Evolutionary conservation across 2,797 vertebrate species (phyloP), one percentile per base, ranked within the genome.

Genomic region (Crypturellus tataupa): DNA sequence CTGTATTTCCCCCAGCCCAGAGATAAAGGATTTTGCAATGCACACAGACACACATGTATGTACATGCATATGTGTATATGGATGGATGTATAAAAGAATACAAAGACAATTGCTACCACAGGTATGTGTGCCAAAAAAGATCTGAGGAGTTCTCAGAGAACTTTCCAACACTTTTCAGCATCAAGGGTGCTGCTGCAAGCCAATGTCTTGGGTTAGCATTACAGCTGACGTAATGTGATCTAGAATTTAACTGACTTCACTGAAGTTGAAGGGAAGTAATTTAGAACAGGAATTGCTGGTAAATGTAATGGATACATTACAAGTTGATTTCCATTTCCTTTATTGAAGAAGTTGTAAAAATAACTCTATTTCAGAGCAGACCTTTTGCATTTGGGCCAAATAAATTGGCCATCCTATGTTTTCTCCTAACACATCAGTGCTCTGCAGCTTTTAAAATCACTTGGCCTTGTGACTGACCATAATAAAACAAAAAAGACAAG

Each of bases 341-440:
- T 87, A 72, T 21, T 76, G 85, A 89, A 86, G 51, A 93, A 95
- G 46, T 29, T 92, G 63, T 89, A 69, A 80, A 87, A 68, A 15
- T 47, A 83, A 69, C 16, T 59, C 3, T 20, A 53, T 71, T 90
- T 80, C 65, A 90, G 75, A 92, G 40, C 6, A 80, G 72, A 75
- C 24, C 25, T 92, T 89, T 89, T 76, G 14, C 65, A 59, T 85
- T 87, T 40, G n/a, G 72, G 83, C 9, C 27, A 94, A 64, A 89
- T 37, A 35, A 89, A 87, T 79, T 87, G 51, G 35, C 24, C 47
- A 39, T 70, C 51, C 62, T 55, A 10, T n/a, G 18, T 72, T 94
- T 91, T 94, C n/a, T 87, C 49, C 63, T 37, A 94, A 89, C 25
- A 39, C 6, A 53, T 42, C 19, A 47, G 21, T 1, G 1, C 53